Evolutionary conservation across 53 echinoderm and acorn worm species (phyloP), one percentile per base, ranked within the genome.

Genomic region (Mesocentrotus franciscanus): DNA sequence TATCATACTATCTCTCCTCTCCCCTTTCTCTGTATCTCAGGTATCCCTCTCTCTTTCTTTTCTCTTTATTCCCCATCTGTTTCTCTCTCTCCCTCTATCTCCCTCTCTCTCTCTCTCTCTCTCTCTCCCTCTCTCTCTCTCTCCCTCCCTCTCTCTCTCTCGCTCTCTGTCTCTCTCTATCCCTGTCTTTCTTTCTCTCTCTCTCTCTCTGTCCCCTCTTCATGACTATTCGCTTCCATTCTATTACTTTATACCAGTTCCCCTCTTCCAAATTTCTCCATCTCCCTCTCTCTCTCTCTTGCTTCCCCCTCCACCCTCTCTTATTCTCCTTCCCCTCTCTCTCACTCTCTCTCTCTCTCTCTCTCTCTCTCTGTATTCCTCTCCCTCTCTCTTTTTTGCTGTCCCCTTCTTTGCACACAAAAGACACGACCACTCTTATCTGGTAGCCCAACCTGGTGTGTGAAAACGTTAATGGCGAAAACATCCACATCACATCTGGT

Each of bases 401-500:
- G 2, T 59, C 89, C 56, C 89, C 24, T 49, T 56, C 56, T 10
- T 15, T 15, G 9, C 10, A 34, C 85, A 55, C 49, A 72, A 72
- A 39, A 72, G 9, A 39, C 11, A 36, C 39, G 2, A 79, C 18
- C 7, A 6, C 20, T 79, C 10, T 35, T 79, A 79, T 79, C 79
- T 36, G 35, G 35, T 11, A 75, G 75, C 14, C 10, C 36, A 79
- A 39, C 79, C 39, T 8, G 79, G 35, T 36, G 79, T 39, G 7
- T 79, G 79, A 18, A 72, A 29, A 72, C 39, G 15, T 39, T 79
- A 79, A 79, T 79, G 11, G 79, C 39, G 11, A 79, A 79, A 79
- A 36, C 79, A 79, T 34, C 33, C 32, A 71, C 8, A 79, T 79
- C 79, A 79, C 79, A 79, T 79, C 79, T 79, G 79, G 17, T 79